Evolutionary conservation across 2,113 vertebrate species (phyloP).

Genomic region (Fregata magnificens): DNA sequence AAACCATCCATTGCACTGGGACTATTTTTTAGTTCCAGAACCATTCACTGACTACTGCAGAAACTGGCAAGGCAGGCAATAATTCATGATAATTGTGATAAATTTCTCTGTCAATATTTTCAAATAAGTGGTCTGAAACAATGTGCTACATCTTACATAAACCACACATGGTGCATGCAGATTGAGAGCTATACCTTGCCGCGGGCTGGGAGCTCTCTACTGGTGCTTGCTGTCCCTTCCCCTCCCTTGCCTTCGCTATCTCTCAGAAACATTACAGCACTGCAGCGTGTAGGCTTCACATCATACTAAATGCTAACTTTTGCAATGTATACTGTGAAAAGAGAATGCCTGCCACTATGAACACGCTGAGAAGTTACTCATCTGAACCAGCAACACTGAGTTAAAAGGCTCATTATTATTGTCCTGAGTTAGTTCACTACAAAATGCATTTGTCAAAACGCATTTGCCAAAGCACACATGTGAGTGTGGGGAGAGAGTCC

Average conservation of each 20-base stretch:
- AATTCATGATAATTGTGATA: background rate
- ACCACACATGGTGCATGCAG: background rate
- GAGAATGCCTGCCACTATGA: background rate
- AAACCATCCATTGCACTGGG: background rate
- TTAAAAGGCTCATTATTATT: background rate
- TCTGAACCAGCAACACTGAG: background rate
- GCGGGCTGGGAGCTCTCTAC: background rate
- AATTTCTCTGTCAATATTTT: background rate
- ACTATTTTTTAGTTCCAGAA: background rate
- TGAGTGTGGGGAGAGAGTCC: background rate
- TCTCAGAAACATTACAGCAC: background rate
- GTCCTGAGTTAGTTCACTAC: background rate
- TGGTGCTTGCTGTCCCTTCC: background rate
- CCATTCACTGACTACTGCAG: background rate
- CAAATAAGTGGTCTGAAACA: background rate
- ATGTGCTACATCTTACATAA: background rate
- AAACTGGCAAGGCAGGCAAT: background rate
- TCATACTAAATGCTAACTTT: background rate
- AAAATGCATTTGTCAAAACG: background rate
- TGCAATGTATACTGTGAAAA: background rate
- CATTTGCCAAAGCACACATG: background rate
- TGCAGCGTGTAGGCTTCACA: background rate
- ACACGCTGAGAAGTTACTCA: background rate
- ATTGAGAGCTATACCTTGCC: fast-evolving
- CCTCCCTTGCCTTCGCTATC: background rate